Evolutionary conservation across 2,797 vertebrate species (phyloP).

Genomic region (Poeciliopsis turneri): DNA sequence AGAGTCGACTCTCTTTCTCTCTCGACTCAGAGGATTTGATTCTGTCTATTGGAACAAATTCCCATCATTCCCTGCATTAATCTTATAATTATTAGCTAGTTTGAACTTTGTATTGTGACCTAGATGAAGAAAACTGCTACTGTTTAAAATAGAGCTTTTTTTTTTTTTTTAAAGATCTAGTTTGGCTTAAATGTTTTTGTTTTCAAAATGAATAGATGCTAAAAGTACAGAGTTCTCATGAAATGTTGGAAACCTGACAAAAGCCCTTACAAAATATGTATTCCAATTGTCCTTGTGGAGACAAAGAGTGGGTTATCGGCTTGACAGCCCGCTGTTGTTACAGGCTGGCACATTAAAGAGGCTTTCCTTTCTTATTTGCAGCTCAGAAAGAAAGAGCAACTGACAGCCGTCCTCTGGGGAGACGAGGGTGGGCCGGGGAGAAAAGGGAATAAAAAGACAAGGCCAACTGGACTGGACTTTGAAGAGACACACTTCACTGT

Average conservation of each 20-base stretch:
- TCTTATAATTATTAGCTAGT: conserved; percentile 44
- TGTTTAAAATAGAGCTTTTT: conserved; percentile 6
- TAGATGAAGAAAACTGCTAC: background rate
- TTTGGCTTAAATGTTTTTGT: conserved; percentile 10
- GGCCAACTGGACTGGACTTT: conserved; percentile 53
- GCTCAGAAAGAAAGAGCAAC: conserved; percentile 58
- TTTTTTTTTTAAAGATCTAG: background rate
- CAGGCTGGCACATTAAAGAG: conserved; percentile 65
- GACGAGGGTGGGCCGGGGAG: conserved; percentile 27
- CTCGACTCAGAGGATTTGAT: conserved; percentile 38
- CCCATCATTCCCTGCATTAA: conserved; percentile 39
- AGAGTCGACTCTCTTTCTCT: conserved; percentile 47
- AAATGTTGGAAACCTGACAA: conserved; percentile 35
- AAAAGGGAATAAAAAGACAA: conserved; percentile 34
- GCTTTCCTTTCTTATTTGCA: conserved; percentile 60
- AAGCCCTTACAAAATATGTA: conserved; percentile 32
- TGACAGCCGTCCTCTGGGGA: conserved; percentile 65
- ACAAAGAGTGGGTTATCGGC: conserved; percentile 56
- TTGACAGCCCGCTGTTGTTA: conserved; percentile 57
- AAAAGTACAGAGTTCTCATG: conserved; percentile 25
- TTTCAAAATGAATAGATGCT: conserved; percentile 19
- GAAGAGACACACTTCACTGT: conserved; percentile 55
- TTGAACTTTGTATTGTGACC: conserved; percentile 10
- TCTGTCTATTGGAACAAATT: conserved; percentile 36
- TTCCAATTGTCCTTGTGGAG: conserved; percentile 38